A percentile compares a stretch with the other conserved stretches of the same genome.
Evolutionary conservation across 2,888 invertebrate genomes (phyloP).

Genomic region (Callosobruchus maculatus): DNA sequence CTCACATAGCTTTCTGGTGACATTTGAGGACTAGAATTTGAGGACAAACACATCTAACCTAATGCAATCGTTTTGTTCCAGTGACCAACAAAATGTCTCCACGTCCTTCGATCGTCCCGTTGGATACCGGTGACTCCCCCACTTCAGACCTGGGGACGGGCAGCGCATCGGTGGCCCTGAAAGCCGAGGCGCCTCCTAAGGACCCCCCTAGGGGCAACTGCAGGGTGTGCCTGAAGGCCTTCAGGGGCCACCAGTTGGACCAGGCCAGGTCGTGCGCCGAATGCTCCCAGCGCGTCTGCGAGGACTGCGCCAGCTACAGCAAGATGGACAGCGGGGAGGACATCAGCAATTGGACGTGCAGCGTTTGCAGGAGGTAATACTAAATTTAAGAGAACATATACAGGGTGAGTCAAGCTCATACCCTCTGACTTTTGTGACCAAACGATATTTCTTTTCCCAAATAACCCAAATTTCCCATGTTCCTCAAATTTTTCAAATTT

Average conservation of each 20-base stretch:
- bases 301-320: conserved; percentile 90
- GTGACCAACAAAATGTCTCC: conserved; percentile 68
- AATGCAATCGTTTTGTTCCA: conserved; percentile 43
- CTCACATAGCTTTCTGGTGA: too few species aligned
- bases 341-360: conserved; percentile 84
- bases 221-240: conserved; percentile 81
- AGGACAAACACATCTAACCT: too few species aligned
- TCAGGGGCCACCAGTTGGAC: conserved; percentile 72
- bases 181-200: conserved; percentile 52
- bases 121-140: conserved; percentile 23
- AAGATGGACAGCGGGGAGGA: conserved; percentile 80
- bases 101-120: conserved; percentile 54
- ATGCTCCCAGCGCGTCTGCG: conserved; percentile 84
- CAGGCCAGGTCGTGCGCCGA: conserved; percentile 84
- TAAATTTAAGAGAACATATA: too few species aligned
- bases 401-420: too few species aligned
- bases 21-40: too few species aligned
- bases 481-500: too few species aligned
- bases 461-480: too few species aligned
- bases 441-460: too few species aligned
- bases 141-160: conserved; percentile 24
- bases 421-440: too few species aligned
- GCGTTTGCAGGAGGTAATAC: conserved; percentile 73
- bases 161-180: conserved; percentile 43
- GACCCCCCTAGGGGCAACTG: conserved; percentile 75